Percentiles rank a stretch among this genome's conserved stretches.
phyloP scores from a whole-genome alignment of 2,113 vertebrate genomes.

The Argyrosomus japonicus region DNA sequence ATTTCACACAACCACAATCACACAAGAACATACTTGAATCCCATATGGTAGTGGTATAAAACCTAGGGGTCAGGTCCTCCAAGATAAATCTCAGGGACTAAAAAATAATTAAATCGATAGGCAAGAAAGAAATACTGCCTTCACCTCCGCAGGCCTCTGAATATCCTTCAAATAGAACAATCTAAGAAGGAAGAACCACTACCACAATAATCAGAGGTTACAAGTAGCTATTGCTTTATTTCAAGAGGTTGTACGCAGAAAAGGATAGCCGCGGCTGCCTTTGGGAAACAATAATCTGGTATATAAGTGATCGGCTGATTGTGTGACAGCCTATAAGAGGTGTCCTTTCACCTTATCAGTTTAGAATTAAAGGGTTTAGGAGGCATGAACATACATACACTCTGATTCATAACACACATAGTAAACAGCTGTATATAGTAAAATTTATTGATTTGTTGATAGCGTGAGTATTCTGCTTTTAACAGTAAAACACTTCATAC shows the following conservation, averaged over 20 bases:
- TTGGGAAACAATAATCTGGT: not conserved
- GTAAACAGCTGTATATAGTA: not conserved
- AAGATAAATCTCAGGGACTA: not conserved
- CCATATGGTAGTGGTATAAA: not conserved
- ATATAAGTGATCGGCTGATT: not conserved
- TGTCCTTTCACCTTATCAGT: constrained; percentile 37
- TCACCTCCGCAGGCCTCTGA: not conserved
- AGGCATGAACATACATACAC: not conserved
- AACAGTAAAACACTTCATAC: constrained; percentile 29
- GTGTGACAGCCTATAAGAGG: not conserved
- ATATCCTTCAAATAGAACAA: not conserved
- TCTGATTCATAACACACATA: constrained; percentile 41
- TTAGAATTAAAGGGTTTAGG: not conserved
- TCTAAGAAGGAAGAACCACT: not conserved
- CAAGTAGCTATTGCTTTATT: not conserved
- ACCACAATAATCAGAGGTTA: not conserved
- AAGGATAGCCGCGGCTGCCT: not conserved
- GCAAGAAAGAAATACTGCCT: not conserved
- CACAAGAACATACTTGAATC: not conserved
- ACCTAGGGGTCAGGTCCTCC: not conserved
- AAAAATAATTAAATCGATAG: not conserved
- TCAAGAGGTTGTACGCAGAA: not conserved
- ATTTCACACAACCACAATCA: not conserved
- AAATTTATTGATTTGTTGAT: constrained; percentile 51
- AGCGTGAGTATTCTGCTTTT: constrained; percentile 14